phyloP scores from a whole-genome alignment of 2,797 vertebrate genomes.

The Characodon lateralis region DNA sequence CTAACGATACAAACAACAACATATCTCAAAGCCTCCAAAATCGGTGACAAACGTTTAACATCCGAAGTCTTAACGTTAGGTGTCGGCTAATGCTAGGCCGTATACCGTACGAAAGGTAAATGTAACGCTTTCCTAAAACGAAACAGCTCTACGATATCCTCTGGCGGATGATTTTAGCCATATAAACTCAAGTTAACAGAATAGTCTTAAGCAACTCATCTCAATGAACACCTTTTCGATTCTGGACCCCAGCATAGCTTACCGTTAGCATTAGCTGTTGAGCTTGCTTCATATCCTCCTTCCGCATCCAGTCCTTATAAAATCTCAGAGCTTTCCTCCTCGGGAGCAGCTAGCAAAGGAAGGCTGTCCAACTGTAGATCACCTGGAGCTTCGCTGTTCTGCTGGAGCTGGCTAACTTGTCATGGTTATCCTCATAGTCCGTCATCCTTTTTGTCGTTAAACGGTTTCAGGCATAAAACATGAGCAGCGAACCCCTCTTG shows the following conservation, averaged over 20 bases:
- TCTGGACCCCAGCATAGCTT: conserved; percentile 55
- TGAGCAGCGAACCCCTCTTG: conserved; percentile 37
- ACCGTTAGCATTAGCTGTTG: conserved; percentile 68
- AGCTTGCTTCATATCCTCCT: conserved; percentile 73
- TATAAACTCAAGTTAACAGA: conserved; percentile 21
- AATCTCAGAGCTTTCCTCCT: conserved; percentile 71
- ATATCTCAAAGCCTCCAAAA: conserved; percentile 1
- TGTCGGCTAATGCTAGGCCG: conserved; percentile 71
- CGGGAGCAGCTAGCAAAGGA: conserved; percentile 52
- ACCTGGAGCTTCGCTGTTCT: conserved; percentile 54
- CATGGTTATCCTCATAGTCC: conserved; percentile 45
- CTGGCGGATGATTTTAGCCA: conserved; percentile 17
- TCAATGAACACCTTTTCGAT: conserved; percentile 49
- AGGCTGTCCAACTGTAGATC: conserved; percentile 23
- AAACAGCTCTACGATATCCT: conserved; percentile 20
- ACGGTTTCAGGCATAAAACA: conserved; percentile 20
- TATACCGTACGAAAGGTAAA: conserved; percentile 30
- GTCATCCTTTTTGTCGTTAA: conserved; percentile 53
- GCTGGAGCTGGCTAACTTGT: conserved; percentile 57
- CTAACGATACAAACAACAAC: not conserved
- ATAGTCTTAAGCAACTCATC: conserved; percentile 34
- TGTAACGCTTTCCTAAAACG: conserved; percentile 24
- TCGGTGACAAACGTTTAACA: conserved; percentile 35
- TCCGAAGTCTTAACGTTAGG: conserved; percentile 35
- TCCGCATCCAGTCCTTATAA: conserved; percentile 71